phyloP scores from a whole-genome alignment of 1,140 invertebrate species.

The Brachionus calyciflorus region DNA sequence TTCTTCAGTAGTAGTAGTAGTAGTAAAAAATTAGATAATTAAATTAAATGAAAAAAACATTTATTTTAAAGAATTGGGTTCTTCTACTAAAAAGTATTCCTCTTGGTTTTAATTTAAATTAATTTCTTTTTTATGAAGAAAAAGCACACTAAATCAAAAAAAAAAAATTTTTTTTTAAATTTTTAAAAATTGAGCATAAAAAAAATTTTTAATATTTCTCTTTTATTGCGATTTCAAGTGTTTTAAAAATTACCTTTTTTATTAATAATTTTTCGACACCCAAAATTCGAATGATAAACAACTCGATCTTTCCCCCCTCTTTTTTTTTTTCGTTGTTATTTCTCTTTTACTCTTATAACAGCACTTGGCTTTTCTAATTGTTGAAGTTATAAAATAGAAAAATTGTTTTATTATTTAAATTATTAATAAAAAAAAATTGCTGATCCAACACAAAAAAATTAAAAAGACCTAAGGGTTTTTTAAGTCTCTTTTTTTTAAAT shows the following conservation, averaged over 20 bases:
- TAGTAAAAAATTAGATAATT: slow-evolving; percentile 17
- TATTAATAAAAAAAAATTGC: too few species aligned
- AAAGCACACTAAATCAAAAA: not conserved
- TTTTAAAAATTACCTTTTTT: slow-evolving; percentile 33
- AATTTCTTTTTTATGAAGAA: slow-evolving; percentile 27
- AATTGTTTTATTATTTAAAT: too few species aligned
- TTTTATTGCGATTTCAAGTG: slow-evolving; percentile 6
- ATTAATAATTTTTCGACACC: not conserved
- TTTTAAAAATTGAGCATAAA: not conserved
- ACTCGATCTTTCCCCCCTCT: not conserved
- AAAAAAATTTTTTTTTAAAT: not conserved
- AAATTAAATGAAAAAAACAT: slow-evolving; percentile 42
- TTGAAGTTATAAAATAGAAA: too few species aligned
- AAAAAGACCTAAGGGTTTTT: too few species aligned
- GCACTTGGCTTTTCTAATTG: too few species aligned
- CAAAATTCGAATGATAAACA: too few species aligned
- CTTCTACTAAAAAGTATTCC: not conserved
- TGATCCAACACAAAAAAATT: too few species aligned
- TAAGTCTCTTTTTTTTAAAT: too few species aligned
- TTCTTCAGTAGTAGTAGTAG: too few species aligned
- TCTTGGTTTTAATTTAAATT: slow-evolving; percentile 34
- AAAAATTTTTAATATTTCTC: not conserved
- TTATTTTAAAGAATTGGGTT: not conserved
- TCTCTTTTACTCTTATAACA: too few species aligned
- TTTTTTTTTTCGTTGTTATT: slow-evolving; percentile 1